Evolutionary conservation across 2,888 invertebrate genomes (phyloP).

Genomic region (Pharmacophagus antenor): DNA sequence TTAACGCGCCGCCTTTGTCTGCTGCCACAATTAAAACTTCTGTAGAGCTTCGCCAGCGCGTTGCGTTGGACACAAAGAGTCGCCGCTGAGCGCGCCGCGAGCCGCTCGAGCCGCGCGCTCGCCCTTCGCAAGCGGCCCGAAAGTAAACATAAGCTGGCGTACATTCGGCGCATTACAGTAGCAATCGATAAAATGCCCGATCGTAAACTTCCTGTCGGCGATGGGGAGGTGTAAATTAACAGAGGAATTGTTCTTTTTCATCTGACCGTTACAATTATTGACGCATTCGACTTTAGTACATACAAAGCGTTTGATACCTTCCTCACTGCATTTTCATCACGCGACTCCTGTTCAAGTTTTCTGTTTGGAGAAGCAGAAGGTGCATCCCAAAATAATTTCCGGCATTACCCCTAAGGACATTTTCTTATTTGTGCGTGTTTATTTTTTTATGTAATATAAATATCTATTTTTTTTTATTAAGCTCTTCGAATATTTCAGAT

Average conservation of each 20-base stretch:
- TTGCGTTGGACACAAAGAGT: conserved; percentile 63
- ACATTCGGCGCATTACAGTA: conserved; percentile 53
- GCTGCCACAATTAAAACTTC: conserved; percentile 75
- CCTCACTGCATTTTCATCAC: background rate
- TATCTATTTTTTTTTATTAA: too few species aligned
- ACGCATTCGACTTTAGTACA: conserved; percentile 42
- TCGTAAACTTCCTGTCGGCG: conserved; percentile 74
- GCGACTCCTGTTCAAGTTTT: background rate
- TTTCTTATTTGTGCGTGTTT: too few species aligned
- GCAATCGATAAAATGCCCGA: conserved; percentile 75
- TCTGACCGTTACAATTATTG: conserved; percentile 63
- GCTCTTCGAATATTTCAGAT: too few species aligned
- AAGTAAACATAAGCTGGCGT: conserved; percentile 61
- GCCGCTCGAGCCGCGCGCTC: conserved; percentile 47
- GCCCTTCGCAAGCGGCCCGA: conserved; percentile 59
- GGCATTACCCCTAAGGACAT: background rate
- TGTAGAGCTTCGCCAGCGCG: conserved; percentile 70
- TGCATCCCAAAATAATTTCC: background rate
- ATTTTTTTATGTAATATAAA: too few species aligned
- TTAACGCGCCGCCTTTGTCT: conserved; percentile 70
- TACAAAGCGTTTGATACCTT: conserved; percentile 9
- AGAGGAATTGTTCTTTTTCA: conserved; percentile 72
- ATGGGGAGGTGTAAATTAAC: conserved; percentile 75
- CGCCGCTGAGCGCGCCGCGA: conserved; percentile 52
- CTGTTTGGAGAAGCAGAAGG: background rate